Base-by-base conservation (phyloP, 1,140 invertebrate genomes). In the Drosophila baimaii region DNA sequence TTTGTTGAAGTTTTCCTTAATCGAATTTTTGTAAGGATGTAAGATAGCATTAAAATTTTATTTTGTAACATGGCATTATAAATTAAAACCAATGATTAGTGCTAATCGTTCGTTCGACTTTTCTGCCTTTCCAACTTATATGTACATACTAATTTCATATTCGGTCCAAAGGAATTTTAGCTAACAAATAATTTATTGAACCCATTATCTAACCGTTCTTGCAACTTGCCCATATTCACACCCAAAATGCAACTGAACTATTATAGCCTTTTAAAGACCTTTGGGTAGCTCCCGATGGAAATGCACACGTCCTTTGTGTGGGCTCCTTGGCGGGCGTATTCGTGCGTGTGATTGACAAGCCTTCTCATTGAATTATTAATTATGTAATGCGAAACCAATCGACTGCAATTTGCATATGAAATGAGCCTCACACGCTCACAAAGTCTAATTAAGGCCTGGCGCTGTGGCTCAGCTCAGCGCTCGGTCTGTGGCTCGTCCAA, bases 361-460 rank as follows among this genome's bases (percentile, higher is more conserved):
- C 83, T 81, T 89, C 49, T 71, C 74, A 66, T 81, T 89, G 81
- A 90, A 89, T 89, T 90, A 89, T 84, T 89, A 89, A 89, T 90
- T 89, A 84, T 72, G 81, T 84, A 89, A 89, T 89, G 77, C 66
- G 84, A 89, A 89, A 89, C 80, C 77, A 90, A 89, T 89, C 81
- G 71, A 58, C 70, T 81, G 62, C 77, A 89, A 89, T 89, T 89
- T 89, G 85, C 84, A 89, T 89, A 81, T 70, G 63, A 58, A 90
- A 89, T 84, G 74, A 88, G 84, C 44, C 68, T 70, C 75, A 72
- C 77, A 80, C 77, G 65, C 59, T 51, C 52, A 62, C 77, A 77
- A 65, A 77, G 69, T 37, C 74, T 89, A 89, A 89, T 89, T 78
- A 83, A 52, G 77, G 77, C 52, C 52, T 23, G 33, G 64, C 68